Evolutionary conservation across 2,888 invertebrate genomes (phyloP).

Genomic region (Nowickia ferox): DNA sequence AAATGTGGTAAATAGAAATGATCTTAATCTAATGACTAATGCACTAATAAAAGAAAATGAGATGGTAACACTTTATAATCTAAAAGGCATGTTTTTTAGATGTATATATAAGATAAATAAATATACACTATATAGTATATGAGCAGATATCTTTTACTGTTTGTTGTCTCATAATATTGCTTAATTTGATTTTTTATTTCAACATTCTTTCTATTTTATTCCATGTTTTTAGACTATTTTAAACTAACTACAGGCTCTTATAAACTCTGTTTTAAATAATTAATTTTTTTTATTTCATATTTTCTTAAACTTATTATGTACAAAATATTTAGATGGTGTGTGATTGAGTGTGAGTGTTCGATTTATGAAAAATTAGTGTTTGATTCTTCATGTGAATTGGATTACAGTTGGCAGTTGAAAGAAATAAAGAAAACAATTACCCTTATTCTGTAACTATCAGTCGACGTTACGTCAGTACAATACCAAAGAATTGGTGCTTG

Average conservation of each 20-base stretch:
- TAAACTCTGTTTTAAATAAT: slow-evolving; percentile 25
- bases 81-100: background rate
- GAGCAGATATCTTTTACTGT: slow-evolving; percentile 16
- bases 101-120: background rate
- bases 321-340: slow-evolving; percentile 19
- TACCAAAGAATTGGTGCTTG: no score
- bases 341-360: slow-evolving; percentile 7
- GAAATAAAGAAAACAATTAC: background rate
- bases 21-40: slow-evolving; percentile 41
- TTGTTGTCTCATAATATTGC: slow-evolving; percentile 1
- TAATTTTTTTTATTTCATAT: slow-evolving; percentile 9
- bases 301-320: slow-evolving; percentile 25
- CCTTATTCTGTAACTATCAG: background rate
- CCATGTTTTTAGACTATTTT: background rate
- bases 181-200: background rate
- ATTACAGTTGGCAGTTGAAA: slow-evolving; percentile 2
- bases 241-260: slow-evolving; percentile 21
- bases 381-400: background rate
- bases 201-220: background rate
- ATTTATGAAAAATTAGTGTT: background rate
- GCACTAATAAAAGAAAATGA: background rate
- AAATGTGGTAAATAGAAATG: slow-evolving; percentile 7
- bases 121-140: background rate
- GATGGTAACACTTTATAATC: background rate
- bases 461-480: no score